These are phyloP conservation scores for Drosophila merina DNA, from an alignment of 2,888 invertebrate genomes.

Conservation along the genomic window DNA sequence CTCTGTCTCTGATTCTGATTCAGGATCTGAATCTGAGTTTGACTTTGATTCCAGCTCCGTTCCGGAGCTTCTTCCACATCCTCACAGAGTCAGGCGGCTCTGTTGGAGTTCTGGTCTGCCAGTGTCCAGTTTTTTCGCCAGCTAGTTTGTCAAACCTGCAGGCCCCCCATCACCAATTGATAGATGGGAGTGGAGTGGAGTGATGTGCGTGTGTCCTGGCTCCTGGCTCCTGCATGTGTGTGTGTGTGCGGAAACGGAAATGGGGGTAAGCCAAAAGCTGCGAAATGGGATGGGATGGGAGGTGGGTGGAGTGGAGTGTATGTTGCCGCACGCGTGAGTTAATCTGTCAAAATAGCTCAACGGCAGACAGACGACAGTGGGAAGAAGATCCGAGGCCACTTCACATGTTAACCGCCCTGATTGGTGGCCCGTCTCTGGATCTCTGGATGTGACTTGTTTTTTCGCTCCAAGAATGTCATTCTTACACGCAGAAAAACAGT, in stretches of 20 bases:
- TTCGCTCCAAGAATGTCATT: constrained; percentile 49
- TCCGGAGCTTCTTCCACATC: constrained; percentile 13
- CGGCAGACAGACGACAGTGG: constrained; percentile 40
- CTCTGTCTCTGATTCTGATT: constrained; percentile 14
- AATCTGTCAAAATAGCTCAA: constrained; percentile 79
- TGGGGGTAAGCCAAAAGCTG: constrained; percentile 3
- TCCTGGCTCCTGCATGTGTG: background rate
- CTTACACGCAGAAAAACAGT: background rate
- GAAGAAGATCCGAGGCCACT: constrained; percentile 18
- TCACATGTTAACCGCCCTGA: constrained; percentile 42
- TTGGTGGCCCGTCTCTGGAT: constrained; percentile 48
- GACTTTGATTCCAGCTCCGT: constrained; percentile 11
- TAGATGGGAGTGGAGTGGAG: constrained; percentile 31
- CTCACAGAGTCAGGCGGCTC: background rate
- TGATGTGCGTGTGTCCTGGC: background rate
- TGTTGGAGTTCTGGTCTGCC: constrained; percentile 26
- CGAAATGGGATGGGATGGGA: constrained; percentile 20
- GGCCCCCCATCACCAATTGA: constrained; percentile 46
- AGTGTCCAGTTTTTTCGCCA: constrained; percentile 36
- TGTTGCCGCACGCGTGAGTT: constrained; percentile 73
- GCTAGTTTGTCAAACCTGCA: constrained; percentile 48
- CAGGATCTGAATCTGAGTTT: constrained; percentile 12
- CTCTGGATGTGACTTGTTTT: constrained; percentile 58
- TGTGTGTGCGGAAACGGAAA: constrained; percentile 6
- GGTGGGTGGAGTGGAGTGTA: constrained; percentile 33